Percentiles rank a stretch among this genome's conserved stretches.
Evolutionary conservation across 2,888 invertebrate genomes (phyloP).

Genomic region (Acrocyrtus sp.): DNA sequence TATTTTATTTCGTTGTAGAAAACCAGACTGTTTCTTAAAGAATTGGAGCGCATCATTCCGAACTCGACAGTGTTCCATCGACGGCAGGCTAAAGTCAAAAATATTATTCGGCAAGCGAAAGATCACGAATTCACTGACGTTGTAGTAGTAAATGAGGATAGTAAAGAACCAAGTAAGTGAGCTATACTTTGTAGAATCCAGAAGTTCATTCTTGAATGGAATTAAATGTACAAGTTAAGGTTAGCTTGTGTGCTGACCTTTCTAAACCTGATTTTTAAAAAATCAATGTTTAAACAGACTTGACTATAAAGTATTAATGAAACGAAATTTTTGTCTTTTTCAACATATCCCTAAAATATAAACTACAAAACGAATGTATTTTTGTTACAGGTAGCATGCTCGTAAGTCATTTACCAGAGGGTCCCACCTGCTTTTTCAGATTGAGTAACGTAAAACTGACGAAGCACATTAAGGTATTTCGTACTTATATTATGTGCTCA

Average conservation of each 20-base stretch:
- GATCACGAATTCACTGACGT: conserved; percentile 86
- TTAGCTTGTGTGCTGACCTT: too few species aligned
- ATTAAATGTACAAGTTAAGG: too few species aligned
- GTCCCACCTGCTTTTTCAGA: conserved; percentile 97
- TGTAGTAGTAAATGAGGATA: conserved; percentile 93
- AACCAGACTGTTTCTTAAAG: conserved; percentile 92
- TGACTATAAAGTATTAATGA: too few species aligned
- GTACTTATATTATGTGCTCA: neutral
- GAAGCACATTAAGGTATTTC: conserved; percentile 76
- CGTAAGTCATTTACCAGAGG: conserved; percentile 92
- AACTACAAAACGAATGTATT: too few species aligned
- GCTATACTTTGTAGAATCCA: too few species aligned
- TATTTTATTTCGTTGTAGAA: conserved; percentile 68
- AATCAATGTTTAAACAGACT: neutral
- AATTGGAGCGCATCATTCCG: conserved; percentile 90
- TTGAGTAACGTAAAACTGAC: conserved; percentile 92
- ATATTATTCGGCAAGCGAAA: conserved; percentile 87
- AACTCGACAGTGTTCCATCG: conserved; percentile 89
- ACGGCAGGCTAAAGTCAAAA: conserved; percentile 90
- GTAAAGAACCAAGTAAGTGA: conserved; percentile 82
- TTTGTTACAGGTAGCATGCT: conserved; percentile 83
- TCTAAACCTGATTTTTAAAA: too few species aligned
- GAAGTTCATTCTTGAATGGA: too few species aligned
- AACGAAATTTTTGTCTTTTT: too few species aligned
- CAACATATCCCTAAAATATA: too few species aligned